Percentiles rank a stretch among this genome's conserved stretches.
Evolutionary conservation across 2,113 vertebrate genomes (phyloP).

Genomic region (Butorides virescens): DNA sequence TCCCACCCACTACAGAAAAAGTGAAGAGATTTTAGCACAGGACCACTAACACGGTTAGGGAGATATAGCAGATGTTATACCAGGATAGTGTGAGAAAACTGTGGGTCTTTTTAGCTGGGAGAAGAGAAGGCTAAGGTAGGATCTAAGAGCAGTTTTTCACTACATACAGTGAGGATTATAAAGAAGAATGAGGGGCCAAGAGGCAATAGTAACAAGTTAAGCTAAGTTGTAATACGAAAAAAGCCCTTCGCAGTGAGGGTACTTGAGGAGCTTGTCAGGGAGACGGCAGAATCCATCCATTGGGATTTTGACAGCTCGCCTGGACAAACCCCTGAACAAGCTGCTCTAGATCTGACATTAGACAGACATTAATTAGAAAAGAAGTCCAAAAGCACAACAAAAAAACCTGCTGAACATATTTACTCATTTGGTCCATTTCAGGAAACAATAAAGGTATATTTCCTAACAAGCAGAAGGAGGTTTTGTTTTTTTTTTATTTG

Average conservation of each 20-base stretch:
- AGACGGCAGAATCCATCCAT: background rate
- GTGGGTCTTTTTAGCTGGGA: background rate
- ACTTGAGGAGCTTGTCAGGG: background rate
- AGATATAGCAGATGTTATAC: background rate
- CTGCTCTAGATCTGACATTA: background rate
- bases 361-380: background rate
- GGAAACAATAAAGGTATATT: background rate
- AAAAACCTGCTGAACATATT: background rate
- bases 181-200: background rate
- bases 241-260: background rate
- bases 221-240: background rate
- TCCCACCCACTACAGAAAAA: background rate
- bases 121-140: background rate
- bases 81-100: background rate
- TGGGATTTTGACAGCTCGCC: background rate
- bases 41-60: fast-evolving
- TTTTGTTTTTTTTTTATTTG: background rate
- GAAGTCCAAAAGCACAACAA: background rate
- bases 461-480: background rate
- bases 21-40: background rate
- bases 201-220: background rate
- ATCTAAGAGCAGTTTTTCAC: background rate
- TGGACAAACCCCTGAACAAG: background rate
- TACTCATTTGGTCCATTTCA: background rate
- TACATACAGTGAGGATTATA: background rate